Percentiles rank a stretch among this genome's conserved stretches.
Conservation (phyloP, 1,140 invertebrate species). For the Bombyx mandarina region DNA sequence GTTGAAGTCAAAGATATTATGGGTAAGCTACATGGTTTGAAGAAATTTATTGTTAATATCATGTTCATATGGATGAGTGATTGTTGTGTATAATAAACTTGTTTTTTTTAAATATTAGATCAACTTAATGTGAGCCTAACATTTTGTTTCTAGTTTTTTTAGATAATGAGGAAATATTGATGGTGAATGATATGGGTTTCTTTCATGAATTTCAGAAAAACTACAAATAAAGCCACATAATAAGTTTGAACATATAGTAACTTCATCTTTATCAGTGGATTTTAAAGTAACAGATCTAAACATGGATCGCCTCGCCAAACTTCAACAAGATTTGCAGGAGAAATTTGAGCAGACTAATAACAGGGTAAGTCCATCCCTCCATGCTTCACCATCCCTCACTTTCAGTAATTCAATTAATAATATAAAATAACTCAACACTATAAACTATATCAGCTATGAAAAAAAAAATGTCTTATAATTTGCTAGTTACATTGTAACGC, state of each 20-base stretch:
- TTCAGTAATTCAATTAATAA: neutral
- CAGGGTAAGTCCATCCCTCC: conserved; percentile 27
- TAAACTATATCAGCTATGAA: neutral
- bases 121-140: neutral
- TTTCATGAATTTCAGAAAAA: conserved; percentile 44
- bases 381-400: neutral
- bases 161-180: neutral
- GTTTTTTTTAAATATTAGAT: no score
- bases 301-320: conserved; percentile 64
- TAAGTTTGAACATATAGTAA: conserved; percentile 69
- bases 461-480: neutral
- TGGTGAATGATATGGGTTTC: neutral
- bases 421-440: neutral
- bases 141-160: neutral
- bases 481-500: neutral
- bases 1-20: conserved; percentile 71
- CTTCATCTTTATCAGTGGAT: conserved; percentile 66
- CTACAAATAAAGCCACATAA: conserved; percentile 65
- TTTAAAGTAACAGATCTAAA: conserved; percentile 71
- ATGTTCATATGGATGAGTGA: no score
- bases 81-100: no score
- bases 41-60: no score
- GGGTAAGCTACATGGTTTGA: conserved; percentile 22
- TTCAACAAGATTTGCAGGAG: conserved; percentile 59
- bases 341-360: conserved; percentile 57